phyloP scores from a whole-genome alignment of 2,797 vertebrate species.

The Philypnodon macrostomus region DNA sequence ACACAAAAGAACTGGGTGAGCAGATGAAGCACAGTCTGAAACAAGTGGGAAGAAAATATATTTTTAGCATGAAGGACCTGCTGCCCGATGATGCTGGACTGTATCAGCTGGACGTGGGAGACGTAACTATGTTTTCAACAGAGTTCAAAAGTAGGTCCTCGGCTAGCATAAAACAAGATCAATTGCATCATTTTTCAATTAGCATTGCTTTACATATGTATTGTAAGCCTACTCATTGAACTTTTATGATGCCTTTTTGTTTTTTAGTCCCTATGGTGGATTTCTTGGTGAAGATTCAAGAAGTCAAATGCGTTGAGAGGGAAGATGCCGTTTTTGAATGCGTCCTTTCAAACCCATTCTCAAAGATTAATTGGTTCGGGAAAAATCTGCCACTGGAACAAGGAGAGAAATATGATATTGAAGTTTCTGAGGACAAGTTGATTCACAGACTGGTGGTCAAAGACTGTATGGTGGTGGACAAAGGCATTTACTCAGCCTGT shows the following conservation, averaged over 20 bases:
- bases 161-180: not conserved
- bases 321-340: conserved; percentile 79
- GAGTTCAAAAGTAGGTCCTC: conserved; percentile 77
- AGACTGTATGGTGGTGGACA: conserved; percentile 74
- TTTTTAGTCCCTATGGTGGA: conserved; percentile 65
- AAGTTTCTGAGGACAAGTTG: conserved; percentile 79
- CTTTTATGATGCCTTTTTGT: too few species aligned
- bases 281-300: conserved; percentile 75
- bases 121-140: conserved; percentile 82
- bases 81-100: conserved; percentile 82
- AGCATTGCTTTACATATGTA: too few species aligned
- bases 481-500: conserved; percentile 79
- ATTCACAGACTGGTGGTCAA: conserved; percentile 82
- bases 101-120: conserved; percentile 84
- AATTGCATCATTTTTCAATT: conserved; percentile 1
- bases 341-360: conserved; percentile 74
- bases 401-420: conserved; percentile 76
- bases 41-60: conserved; percentile 71
- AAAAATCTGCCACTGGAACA: conserved; percentile 68
- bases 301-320: conserved; percentile 72
- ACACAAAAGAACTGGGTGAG: conserved; percentile 65
- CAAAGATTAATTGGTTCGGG: conserved; percentile 78
- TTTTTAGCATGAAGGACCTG: conserved; percentile 81
- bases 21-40: conserved; percentile 76
- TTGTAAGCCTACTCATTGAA: too few species aligned